Evolutionary conservation across 2,797 vertebrate species (phyloP).

Genomic region (Hippopotamyrus pictus): DNA sequence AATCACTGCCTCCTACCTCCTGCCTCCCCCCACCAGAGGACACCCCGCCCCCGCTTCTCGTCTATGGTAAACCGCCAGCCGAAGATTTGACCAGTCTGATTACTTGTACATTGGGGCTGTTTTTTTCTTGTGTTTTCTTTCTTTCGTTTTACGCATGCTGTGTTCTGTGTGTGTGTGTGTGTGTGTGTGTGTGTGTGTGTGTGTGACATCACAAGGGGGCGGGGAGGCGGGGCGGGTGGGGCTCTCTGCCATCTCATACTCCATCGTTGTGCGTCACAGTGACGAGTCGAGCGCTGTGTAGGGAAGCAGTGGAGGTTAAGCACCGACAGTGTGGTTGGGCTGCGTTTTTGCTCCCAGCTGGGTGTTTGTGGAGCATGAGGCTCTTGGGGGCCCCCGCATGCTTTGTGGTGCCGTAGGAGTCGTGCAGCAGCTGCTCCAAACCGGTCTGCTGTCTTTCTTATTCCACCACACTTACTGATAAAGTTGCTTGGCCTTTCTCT

Average conservation of each 20-base stretch:
- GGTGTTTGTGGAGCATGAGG: background rate
- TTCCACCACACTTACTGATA: background rate
- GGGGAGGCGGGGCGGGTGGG: background rate
- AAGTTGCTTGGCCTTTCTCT: background rate
- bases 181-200: background rate
- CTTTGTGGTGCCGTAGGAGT: background rate
- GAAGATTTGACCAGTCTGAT: background rate
- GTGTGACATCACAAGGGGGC: background rate
- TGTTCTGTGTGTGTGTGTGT: constrained; percentile 1
- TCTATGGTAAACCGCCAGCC: constrained; percentile 79
- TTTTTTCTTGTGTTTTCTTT: constrained; percentile 26
- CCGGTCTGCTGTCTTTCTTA: constrained; percentile 19
- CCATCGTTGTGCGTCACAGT: constrained; percentile 27
- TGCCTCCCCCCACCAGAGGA: constrained; percentile 81
- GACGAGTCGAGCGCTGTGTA: constrained; percentile 31
- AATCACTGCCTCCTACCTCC: constrained; percentile 67
- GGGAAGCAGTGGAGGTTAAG: background rate
- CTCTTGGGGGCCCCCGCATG: background rate
- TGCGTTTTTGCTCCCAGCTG: background rate
- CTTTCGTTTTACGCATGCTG: constrained; percentile 50
- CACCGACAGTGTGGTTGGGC: background rate
- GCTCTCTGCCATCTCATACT: constrained; percentile 4
- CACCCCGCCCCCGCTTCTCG: constrained; percentile 79
- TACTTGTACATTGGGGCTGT: background rate
- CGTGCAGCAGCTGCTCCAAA: constrained; percentile 36